Percentiles rank a stretch among this genome's conserved stretches.
Conservation (phyloP, 2,113 vertebrate species). For the Trinectes maculatus region DNA sequence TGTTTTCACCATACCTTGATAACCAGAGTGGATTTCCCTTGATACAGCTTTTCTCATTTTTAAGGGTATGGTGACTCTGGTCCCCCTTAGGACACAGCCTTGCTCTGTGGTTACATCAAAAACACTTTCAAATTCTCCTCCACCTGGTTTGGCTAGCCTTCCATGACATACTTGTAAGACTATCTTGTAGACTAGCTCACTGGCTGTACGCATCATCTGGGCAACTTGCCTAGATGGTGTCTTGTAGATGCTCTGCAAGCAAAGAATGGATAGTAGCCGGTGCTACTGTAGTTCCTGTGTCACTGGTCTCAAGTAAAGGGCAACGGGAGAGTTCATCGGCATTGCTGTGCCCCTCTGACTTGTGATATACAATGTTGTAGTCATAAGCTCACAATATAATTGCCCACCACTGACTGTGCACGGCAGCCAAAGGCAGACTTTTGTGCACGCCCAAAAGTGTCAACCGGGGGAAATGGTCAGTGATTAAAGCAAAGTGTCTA, state of each 20-base stretch:
- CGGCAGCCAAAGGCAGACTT: constrained; percentile 9
- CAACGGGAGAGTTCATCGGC: constrained; percentile 7
- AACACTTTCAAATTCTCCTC: neutral
- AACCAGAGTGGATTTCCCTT: too few species aligned
- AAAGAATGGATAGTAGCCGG: neutral
- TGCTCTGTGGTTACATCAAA: neutral
- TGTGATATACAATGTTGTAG: constrained; percentile 7
- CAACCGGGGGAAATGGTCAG: constrained; percentile 13
- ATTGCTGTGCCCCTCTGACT: constrained; percentile 6
- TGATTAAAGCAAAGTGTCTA: constrained; percentile 7
- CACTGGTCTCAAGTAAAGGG: constrained; percentile 5
- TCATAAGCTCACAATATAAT: constrained; percentile 18
- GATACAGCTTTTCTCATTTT: constrained; percentile 12
- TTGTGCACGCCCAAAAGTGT: constrained; percentile 14
- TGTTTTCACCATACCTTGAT: constrained; percentile 10
- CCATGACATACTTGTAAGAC: neutral
- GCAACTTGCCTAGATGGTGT: neutral
- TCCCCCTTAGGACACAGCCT: constrained; percentile 5
- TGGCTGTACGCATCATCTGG: neutral
- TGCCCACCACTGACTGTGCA: constrained; percentile 6
- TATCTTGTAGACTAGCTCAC: neutral
- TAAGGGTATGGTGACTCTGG: neutral
- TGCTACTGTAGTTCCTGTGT: neutral
- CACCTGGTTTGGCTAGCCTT: neutral
- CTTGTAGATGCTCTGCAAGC: neutral